These are phyloP conservation scores for Hycleus phaleratus DNA, from an alignment of 1,140 invertebrate species.

Conservation along the genomic window DNA sequence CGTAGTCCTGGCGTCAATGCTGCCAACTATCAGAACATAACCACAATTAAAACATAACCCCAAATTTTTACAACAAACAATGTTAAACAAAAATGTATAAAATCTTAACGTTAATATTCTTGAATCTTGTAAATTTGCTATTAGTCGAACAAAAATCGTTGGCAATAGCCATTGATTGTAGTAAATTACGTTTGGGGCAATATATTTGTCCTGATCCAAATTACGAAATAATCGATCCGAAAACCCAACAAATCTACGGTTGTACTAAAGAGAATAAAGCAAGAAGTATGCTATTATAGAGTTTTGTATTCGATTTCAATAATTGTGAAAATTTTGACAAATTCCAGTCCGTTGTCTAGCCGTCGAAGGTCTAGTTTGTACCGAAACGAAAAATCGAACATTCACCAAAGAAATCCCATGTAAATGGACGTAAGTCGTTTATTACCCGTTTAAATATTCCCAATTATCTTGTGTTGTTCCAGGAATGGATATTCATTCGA, in stretches of 20 bases:
- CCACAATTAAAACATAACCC: no score
- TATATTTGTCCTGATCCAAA: conserved; percentile 78
- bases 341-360: conserved; percentile 72
- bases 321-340: not conserved
- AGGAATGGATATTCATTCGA: conserved; percentile 93
- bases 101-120: no score
- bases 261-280: conserved; percentile 75
- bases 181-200: conserved; percentile 69
- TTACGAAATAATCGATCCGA: conserved; percentile 72
- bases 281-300: conserved; percentile 48
- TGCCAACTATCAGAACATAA: no score
- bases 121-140: no score
- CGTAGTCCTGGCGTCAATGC: no score
- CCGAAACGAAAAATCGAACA: conserved; percentile 66
- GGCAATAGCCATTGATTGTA: conserved; percentile 49
- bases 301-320: not conserved
- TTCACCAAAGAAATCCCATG: conserved; percentile 80
- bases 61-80: no score
- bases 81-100: no score
- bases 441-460: not conserved
- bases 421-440: conserved; percentile 80
- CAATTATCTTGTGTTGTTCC: conserved; percentile 34
- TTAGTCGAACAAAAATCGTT: not conserved
- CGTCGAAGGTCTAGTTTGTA: conserved; percentile 74
- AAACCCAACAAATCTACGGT: conserved; percentile 79